phyloP scores from a whole-genome alignment of 1,140 invertebrate genomes.

The Calliphora vicina region DNA sequence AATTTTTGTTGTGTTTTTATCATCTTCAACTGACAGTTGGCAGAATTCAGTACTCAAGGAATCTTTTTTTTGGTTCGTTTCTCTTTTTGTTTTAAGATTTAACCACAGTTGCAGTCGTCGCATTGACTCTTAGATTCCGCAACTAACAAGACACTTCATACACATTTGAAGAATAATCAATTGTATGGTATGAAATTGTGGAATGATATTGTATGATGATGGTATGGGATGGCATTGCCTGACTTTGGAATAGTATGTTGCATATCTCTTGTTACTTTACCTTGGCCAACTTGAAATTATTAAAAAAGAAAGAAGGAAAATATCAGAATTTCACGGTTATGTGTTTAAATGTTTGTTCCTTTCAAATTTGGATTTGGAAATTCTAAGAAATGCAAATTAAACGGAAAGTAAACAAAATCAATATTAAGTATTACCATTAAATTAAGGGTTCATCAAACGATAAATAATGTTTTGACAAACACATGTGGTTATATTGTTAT shows the following conservation, averaged over 20 bases:
- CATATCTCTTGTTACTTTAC: background rate
- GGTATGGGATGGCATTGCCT: background rate
- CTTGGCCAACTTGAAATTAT: background rate
- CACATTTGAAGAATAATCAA: constrained; percentile 10
- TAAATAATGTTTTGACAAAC: background rate
- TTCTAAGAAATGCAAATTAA: constrained; percentile 31
- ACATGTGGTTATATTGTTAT: too few relatives aligned
- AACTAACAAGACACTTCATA: constrained; percentile 13
- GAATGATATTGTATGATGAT: background rate
- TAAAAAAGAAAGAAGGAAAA: too few relatives aligned
- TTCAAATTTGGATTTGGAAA: background rate
- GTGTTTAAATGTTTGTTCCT: background rate
- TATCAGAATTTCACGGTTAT: constrained; percentile 20
- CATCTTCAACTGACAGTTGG: constrained; percentile 24
- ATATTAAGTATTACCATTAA: constrained; percentile 3
- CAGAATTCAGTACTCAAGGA: constrained; percentile 22
- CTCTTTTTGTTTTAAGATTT: background rate
- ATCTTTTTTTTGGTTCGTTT: too few relatives aligned
- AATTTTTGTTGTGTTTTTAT: constrained; percentile 32
- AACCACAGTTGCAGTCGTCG: background rate
- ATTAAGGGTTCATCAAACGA: background rate
- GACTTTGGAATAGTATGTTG: background rate
- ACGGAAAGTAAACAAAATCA: constrained; percentile 1
- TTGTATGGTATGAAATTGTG: background rate
- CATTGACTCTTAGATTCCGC: background rate